Evolutionary conservation across 2,888 invertebrate genomes (phyloP), one percentile per base, ranked within the genome.

Genomic region (Sarcophaga variegata): DNA sequence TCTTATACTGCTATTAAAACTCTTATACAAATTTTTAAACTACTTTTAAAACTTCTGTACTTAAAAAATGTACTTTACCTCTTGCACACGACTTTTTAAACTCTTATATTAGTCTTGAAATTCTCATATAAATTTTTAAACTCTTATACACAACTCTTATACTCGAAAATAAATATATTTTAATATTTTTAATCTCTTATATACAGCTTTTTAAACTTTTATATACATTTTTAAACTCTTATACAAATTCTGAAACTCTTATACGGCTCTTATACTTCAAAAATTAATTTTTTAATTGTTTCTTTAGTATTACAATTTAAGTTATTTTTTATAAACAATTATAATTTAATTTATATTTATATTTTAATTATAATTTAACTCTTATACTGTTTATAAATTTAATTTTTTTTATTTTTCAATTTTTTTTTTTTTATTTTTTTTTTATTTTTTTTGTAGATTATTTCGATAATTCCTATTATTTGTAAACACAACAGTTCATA

Each of bases 401-500:
- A 74, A 20, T 76, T 64, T 76, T 11, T 2, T 78, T 63, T 70
- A 69, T 47, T 77, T 63, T 11, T 12, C 20, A 20, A 10, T 60
- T 59, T 74, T 47, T 20, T 66, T 60, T n/a, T 62, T 10, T 77
- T 14, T 25, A 63, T 47, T 14, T 54, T 64, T 60, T 22, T 71
- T 12, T 77, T 14, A 20, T 54, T 47, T 14, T 54, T 64, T 71
- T 45, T 74, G 10, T 66, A 89, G 87, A 88, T 78, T 87, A 87
- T 86, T 87, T 88, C 79, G 79, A 86, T 76, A 88, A 85, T 86
- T 89, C 89, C 72, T 88, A 87, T 88, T 86, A 88, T 85, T 86
- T 89, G 86, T 88, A 83, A 85, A 79, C 59, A n/a, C 59, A n/a
- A 45, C 17, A 69, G 12, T 22, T 27, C 20, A 37, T 66, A 63